Evolutionary conservation across 2,113 vertebrate genomes (phyloP), one percentile per base, ranked within the genome.

Genomic region (Spea multiplicata): DNA sequence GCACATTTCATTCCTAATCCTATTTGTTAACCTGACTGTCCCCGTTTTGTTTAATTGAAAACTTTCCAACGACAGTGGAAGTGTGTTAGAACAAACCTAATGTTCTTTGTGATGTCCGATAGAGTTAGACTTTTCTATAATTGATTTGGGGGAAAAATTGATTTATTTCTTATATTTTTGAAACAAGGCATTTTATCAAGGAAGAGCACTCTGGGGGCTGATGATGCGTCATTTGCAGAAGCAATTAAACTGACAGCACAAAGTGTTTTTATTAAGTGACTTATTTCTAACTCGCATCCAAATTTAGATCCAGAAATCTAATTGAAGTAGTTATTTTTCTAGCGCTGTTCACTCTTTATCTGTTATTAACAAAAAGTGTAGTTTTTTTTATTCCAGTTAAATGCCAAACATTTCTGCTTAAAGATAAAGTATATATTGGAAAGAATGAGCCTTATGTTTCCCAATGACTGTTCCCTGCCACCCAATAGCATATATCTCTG

Each of bases 161-260:
- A 30, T 30, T n/a, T 30, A 30, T 30, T 30, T 30, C 30, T 30
- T 30, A 30, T 30, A n/a, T 66, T 50, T 65, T 75, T 62, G 53
- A 59, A 76, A 68, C 66, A 76, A 76, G 46, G 48, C 74, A 30
- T 68, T 76, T 59, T 68, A 76, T 76, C 74, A 59, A 65, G 65
- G 50, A 66, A 68, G 49, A 68, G 68, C 57, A 44, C 74, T 66
- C 74, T 8, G 5, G 57, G 74, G 74, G 52, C 74, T 57, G 7
- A 44, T 45, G 55, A 46, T 76, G 74, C 68, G 67, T 65, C 49
- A 6, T 46, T 76, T 76, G 65, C 65, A 55, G 74, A 76, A 76
- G 74, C 74, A 76, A 76, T 76, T 76, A 76, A 52, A 12, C 30
- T 67, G 74, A 57, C 50, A 76, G 68, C 57, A 48, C 52, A 68